Base-by-base conservation (phyloP, 2,888 invertebrate genomes). In the Tortricodes alternella region DNA sequence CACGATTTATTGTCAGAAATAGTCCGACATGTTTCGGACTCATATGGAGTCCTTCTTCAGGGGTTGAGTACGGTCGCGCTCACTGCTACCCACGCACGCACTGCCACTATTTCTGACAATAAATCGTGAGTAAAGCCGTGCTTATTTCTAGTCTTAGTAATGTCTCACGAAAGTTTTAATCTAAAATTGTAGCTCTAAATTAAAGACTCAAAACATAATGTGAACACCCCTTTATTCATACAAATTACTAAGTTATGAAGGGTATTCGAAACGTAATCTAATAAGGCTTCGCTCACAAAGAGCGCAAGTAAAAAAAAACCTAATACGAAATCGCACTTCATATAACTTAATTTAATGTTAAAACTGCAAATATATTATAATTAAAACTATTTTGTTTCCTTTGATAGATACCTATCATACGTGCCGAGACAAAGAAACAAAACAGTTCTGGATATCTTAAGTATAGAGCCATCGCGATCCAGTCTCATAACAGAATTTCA, bases 161-260 rank as follows among this genome's bases (percentile, higher is more conserved):
- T n/a, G n/a, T n/a, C n/a, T n/a, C n/a, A n/a, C n/a, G n/a, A n/a
- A n/a, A n/a, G n/a, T n/a, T n/a, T n/a, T n/a, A n/a, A n/a, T n/a
- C n/a, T n/a, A n/a, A n/a, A n/a, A 11, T 29, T 4, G 29, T 11
- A 11, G 11, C n/a, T 29, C 9, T 29, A 29, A 29, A 21, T 43
- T 24, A 18, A 16, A 18, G 23, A 55, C 13, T 32, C 34, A 49
- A 24, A 18, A 18, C 24, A 27, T 35, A 48, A 18, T 44, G 49
- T 56, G 56, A 56, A 56, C 56, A 56, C 43, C 44, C 51, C 48
- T 41, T 34, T 55, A 41, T 35, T 43, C 48, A 49, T 55, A 49
- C 4, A 49, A 19, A 43, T 49, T 48, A 55, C 41, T 48, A 13
- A 41, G 38, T 53, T 27, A 44, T n/a, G 11, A 48, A 55, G 53